Percentiles rank a stretch among this genome's conserved stretches.
Evolutionary conservation across 1,140 invertebrate genomes (phyloP).

Genomic region (Tetramorium alpestre): DNA sequence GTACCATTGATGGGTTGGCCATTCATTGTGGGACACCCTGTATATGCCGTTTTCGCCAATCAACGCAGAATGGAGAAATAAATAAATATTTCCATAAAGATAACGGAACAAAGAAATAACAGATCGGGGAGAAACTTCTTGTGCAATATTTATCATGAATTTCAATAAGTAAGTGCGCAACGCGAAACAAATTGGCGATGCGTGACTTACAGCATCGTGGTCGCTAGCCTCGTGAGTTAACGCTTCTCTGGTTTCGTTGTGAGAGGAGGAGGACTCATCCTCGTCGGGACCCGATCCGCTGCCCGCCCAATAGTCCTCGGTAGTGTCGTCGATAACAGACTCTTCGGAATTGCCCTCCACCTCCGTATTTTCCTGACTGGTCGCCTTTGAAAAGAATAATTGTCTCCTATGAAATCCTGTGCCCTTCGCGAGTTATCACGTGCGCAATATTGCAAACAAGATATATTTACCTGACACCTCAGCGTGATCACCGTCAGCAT

Average conservation of each 20-base stretch:
- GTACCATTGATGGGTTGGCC: no score
- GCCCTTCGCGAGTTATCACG: background rate
- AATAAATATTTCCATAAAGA: slow-evolving; percentile 1
- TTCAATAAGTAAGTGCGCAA: slow-evolving; percentile 52
- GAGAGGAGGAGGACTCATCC: slow-evolving; percentile 69
- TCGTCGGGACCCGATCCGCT: slow-evolving; percentile 84
- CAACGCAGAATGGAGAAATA: background rate
- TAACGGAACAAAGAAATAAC: slow-evolving; percentile 53
- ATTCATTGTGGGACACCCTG: no score
- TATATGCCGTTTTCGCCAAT: background rate
- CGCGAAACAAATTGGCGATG: slow-evolving; percentile 58
- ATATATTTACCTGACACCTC: slow-evolving; percentile 77
- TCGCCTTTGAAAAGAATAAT: slow-evolving; percentile 67
- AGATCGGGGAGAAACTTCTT: slow-evolving; percentile 37
- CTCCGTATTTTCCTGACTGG: slow-evolving; percentile 76
- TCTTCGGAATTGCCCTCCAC: slow-evolving; percentile 79
- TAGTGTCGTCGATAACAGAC: slow-evolving; percentile 80
- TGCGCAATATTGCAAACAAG: background rate
- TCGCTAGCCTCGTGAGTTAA: slow-evolving; percentile 89
- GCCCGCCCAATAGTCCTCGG: slow-evolving; percentile 85
- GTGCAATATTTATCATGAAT: slow-evolving; percentile 37
- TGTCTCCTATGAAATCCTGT: background rate
- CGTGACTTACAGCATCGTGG: slow-evolving; percentile 88
- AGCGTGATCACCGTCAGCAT: slow-evolving; percentile 76
- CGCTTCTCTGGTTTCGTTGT: slow-evolving; percentile 89